Base-by-base conservation (phyloP, 1,140 invertebrate species). In the Lordiphosa mommai region DNA sequence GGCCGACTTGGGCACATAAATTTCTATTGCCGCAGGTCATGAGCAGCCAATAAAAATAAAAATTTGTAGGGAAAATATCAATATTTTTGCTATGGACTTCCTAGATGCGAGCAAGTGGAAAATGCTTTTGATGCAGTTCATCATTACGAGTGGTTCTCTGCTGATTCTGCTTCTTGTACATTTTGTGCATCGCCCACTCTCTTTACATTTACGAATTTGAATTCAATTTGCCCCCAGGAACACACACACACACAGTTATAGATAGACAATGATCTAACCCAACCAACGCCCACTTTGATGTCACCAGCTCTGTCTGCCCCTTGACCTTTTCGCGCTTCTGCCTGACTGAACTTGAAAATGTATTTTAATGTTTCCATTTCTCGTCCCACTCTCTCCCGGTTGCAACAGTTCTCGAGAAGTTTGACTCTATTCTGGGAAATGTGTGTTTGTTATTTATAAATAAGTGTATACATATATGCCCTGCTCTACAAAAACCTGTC, bases 1-100 rank as follows among this genome's bases (percentile, higher is more conserved):
- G 48, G 47, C 27, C 43, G 58, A 23, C 20, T 23, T 23, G 20
- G 20, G 4, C 27, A 43, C 56, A 79, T 70, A 49, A 79, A 61
- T 63, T 50, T 61, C 65, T 80, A 80, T 80, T 80, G 74, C 74
- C 68, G 70, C 74, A 80, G 74, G 74, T 80, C 74, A 80, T 77
- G 73, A 72, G 61, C 72, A 77, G 72, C 53, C 58, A 66, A 79
- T 84, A 80, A 84, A 82, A 59, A 41, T 58, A 53, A 61, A 80
- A 70, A 56, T 43, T 36, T 66, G 53, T 23, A 4, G 20, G 20
- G 6, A 23, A 23, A 23, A 23, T 23, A 23, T 23, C 20, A 23
- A 17, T 10, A 47, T 46, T 55, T 52, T 20, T 33, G 29, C 10
- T 57, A 52, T 68, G 60, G 53, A 68, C 47, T 63, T 58, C 30